Evolutionary conservation across 2,888 invertebrate genomes (phyloP).

Genomic region (Calephelis perditalis): DNA sequence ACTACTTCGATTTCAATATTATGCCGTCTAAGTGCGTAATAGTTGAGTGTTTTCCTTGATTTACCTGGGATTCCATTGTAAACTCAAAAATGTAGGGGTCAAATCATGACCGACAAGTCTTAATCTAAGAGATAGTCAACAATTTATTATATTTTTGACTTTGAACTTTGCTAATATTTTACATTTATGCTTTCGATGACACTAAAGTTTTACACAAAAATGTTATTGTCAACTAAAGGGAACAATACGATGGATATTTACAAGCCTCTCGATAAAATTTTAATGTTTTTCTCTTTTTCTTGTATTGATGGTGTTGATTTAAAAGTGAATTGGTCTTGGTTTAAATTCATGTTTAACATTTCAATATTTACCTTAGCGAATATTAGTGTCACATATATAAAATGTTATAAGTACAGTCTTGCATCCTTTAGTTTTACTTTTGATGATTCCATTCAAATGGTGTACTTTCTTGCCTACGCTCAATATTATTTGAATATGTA

Average conservation of each 20-base stretch:
- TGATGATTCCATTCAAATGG: conserved; percentile 4
- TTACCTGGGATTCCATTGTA: too few relatives aligned
- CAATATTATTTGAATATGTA: conserved; percentile 17
- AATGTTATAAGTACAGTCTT: not conserved
- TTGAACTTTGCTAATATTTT: too few relatives aligned
- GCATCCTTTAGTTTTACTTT: not conserved
- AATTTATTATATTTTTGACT: too few relatives aligned
- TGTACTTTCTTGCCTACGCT: conserved; percentile 3
- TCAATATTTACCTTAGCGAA: conserved; percentile 11
- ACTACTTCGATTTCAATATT: too few relatives aligned
- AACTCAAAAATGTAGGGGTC: too few relatives aligned
- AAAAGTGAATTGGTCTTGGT: not conserved
- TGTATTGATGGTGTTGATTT: conserved; percentile 1
- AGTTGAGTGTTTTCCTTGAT: too few relatives aligned
- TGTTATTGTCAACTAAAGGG: not conserved
- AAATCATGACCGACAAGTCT: too few relatives aligned
- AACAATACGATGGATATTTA: not conserved
- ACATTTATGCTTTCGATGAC: too few relatives aligned
- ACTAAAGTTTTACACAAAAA: not conserved
- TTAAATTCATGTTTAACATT: conserved; percentile 2
- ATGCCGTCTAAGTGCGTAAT: too few relatives aligned
- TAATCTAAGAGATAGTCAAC: too few relatives aligned
- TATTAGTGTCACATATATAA: conserved; percentile 8
- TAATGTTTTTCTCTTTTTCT: not conserved
- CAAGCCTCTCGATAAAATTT: not conserved